A percentile compares a stretch with the other conserved stretches of the same genome.
These are phyloP conservation scores for Ceratoteleas bidentatus DNA, from an alignment of 1,140 invertebrate species.

Conservation along the genomic window DNA sequence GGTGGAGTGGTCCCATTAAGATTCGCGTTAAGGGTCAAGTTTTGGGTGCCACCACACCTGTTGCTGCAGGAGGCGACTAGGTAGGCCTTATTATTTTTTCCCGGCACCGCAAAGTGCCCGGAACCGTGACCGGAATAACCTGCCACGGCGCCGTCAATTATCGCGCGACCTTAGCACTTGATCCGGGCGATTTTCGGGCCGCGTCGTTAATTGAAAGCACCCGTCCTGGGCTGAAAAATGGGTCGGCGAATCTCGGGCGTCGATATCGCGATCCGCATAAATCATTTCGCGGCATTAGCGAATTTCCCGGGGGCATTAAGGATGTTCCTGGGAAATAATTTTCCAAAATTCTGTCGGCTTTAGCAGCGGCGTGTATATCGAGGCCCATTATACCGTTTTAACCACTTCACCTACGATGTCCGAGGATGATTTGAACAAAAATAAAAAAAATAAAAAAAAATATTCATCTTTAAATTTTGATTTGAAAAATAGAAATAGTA, in stretches of 20 bases:
- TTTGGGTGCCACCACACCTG: slow-evolving; percentile 94
- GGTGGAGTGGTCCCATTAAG: slow-evolving; percentile 83
- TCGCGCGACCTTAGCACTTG: neutral
- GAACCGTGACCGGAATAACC: slow-evolving; percentile 16
- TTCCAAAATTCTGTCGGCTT: too few species aligned
- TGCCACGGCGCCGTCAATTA: neutral
- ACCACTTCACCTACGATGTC: too few species aligned
- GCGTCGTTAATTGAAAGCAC: neutral
- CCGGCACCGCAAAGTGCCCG: slow-evolving; percentile 1
- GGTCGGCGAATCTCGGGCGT: neutral
- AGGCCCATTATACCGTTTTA: too few species aligned
- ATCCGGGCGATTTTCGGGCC: neutral
- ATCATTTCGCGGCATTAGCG: neutral
- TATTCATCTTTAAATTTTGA: too few species aligned
- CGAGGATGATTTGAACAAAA: too few species aligned
- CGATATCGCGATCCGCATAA: neutral
- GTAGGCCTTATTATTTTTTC: slow-evolving; percentile 74
- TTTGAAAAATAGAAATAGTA: too few species aligned
- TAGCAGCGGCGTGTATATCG: too few species aligned
- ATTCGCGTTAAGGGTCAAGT: slow-evolving; percentile 88
- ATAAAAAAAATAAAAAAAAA: too few species aligned
- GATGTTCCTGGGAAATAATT: too few species aligned
- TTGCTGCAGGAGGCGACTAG: slow-evolving; percentile 91
- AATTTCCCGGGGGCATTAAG: neutral
- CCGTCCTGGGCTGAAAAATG: neutral